These are phyloP conservation scores for Anorthoa munda DNA, from an alignment of 2,888 invertebrate genomes.

Conservation along the genomic window DNA sequence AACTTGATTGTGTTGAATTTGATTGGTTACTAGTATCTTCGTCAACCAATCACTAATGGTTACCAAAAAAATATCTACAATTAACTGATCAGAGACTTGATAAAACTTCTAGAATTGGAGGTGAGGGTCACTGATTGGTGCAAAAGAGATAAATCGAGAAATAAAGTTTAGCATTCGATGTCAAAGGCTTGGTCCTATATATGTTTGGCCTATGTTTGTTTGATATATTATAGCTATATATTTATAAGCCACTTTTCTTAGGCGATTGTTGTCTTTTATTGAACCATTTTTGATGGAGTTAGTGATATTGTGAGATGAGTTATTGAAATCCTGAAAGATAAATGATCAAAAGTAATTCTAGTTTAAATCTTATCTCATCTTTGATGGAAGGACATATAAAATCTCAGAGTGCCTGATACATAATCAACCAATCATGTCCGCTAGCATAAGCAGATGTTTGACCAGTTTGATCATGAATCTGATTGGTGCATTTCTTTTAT, in stretches of 20 bases:
- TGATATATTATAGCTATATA: neutral
- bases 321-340: neutral
- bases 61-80: neutral
- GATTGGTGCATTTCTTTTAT: constrained; percentile 1
- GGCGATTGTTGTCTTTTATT: neutral
- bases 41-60: constrained; percentile 14
- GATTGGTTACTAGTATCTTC: constrained; percentile 23
- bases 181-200: no score
- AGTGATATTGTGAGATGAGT: neutral
- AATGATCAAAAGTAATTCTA: no score
- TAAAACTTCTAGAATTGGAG: neutral
- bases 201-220: no score
- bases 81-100: neutral
- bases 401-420: neutral
- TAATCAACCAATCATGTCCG: neutral
- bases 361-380: neutral
- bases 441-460: neutral
- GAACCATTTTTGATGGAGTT: neutral
- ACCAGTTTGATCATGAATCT: neutral
- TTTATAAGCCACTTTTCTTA: neutral
- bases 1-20: constrained; percentile 1
- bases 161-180: neutral
- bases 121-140: constrained; percentile 15
- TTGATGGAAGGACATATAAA: neutral
- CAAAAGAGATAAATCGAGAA: neutral